Percentiles rank a stretch among this genome's conserved stretches.
phyloP scores from a whole-genome alignment of 2,797 vertebrate genomes.

The Danio aesculapii region DNA sequence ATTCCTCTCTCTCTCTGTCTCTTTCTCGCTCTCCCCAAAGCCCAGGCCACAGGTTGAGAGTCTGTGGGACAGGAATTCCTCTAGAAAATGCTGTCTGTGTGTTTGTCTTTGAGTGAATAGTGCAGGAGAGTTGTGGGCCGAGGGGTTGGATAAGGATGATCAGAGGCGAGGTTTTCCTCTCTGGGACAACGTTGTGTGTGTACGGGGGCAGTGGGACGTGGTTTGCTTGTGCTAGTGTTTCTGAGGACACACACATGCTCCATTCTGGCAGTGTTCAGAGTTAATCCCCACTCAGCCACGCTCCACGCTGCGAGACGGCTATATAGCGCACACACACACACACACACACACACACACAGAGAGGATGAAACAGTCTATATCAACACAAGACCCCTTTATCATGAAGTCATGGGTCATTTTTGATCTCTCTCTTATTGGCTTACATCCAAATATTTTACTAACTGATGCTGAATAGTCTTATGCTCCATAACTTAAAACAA shows the following conservation, averaged over 20 bases:
- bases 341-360: neutral
- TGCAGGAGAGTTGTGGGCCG: constrained; percentile 16
- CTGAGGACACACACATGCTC: constrained; percentile 32
- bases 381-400: constrained; percentile 78
- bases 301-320: constrained; percentile 34
- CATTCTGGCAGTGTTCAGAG: constrained; percentile 29
- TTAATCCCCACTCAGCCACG: constrained; percentile 53
- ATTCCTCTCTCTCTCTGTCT: no score
- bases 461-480: constrained; percentile 31
- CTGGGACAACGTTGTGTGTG: constrained; percentile 25
- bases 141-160: constrained; percentile 45
- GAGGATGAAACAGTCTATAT: constrained; percentile 79
- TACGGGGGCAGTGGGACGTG: constrained; percentile 72
- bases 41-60: constrained; percentile 80
- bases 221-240: constrained; percentile 43
- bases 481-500: constrained; percentile 44
- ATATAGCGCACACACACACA: neutral
- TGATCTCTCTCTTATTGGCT: constrained; percentile 57
- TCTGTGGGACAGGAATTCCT: constrained; percentile 84
- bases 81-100: constrained; percentile 78
- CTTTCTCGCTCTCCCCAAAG: constrained; percentile 52
- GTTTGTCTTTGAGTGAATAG: constrained; percentile 20
- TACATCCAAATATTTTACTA: constrained; percentile 16
- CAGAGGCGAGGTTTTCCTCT: constrained; percentile 40
- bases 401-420: neutral